Base-by-base conservation (phyloP, 2,888 invertebrate species). In the Leucoptera coffeella region DNA sequence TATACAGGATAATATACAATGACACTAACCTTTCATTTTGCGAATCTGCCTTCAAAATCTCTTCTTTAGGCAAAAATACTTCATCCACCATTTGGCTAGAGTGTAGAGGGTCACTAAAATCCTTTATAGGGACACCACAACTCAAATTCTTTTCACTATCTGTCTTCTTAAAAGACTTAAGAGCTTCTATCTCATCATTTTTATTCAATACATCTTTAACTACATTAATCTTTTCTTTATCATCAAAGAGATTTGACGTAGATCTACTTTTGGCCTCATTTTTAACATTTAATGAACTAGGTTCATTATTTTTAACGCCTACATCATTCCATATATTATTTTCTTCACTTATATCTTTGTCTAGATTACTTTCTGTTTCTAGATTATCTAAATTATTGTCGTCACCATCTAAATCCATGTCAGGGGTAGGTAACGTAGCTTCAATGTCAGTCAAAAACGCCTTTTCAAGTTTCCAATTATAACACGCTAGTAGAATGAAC, bases 391-490 rank as follows among this genome's bases (percentile, higher is more conserved):
- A n/a, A n/a, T n/a, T n/a, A n/a, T n/a, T n/a, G 1, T 36, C 38
- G 1, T 50, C 47, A 14, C 61, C 65, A 2, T 51, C 58, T 23
- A 71, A 71, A 0, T 48, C 53, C 47, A 50, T 51, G 2, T 64
- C 65, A 0, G 64, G 49, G 39, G 65, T 61, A 0, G 71, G 72
- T n/a, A 72, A 27, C 0, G 51, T 39, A 1, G 69, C 71, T 36
- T 61, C 91, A 39, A 88, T 90, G 47, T 91, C 89, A 33, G 90
- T 90, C 60, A 93, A 77, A 52, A 92, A 95, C 0, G 93, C 86
- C 41, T 87, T 84, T 54, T 99, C 97, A 22, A 96, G 62, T 25
- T 87, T 78, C 82, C 92, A 90, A 41, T 95, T 95, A 52, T 96
- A 96, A 19, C 83, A 78, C 0, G 86, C 80, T 32, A 87, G 85